Base-by-base conservation (phyloP, 2,888 invertebrate genomes). In the Volucella bombylans region DNA sequence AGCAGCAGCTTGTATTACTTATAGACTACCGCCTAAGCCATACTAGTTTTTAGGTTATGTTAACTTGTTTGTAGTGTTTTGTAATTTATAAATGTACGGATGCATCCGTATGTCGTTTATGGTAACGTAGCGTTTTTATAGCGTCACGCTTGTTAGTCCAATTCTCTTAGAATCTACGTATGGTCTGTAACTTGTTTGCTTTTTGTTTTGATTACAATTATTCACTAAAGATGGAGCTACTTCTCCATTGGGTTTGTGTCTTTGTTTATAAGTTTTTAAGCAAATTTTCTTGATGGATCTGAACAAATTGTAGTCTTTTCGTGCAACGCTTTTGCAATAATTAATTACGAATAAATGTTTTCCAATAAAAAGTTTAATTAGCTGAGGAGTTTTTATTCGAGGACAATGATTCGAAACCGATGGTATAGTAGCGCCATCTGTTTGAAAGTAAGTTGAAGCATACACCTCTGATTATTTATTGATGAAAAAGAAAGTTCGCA, bases 31-130 rank as follows among this genome's bases (percentile, higher is more conserved):
- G 38, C 73, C 59, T 83, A 74, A 69, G 82, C 82, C 82, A 83
- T 83, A 79, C 74, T 83, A 83, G 82, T 49, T 61, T 4, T 67
- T 50, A 72, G 45, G 18, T 52, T 79, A 62, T 83, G 74, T 83
- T 83, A 79, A 79, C 69, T 79, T 83, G 82, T 79, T 82, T 67
- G 55, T 82, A 78, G 49, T 52, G 43, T 65, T 74, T 59, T 78
- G 52, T 82, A 73, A 82, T 83, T 83, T 83, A 83, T 83, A 38
- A 54, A 72, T 12, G 41, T 52, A 10, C 9, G 38, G 31, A 23
- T 47, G 50, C 18, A 65, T 49, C 14, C 54, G 15, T n/a, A 65
- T 49, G 15, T 11, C 38, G 31, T 18, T 9, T 14, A 62, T 10
- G 64, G 18, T 59, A 59, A 39, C 41, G 55, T 57, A 31, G 6